These are phyloP conservation scores for Sarcophaga caerulescens DNA, from an alignment of 2,888 invertebrate genomes.

Conservation along the genomic window DNA sequence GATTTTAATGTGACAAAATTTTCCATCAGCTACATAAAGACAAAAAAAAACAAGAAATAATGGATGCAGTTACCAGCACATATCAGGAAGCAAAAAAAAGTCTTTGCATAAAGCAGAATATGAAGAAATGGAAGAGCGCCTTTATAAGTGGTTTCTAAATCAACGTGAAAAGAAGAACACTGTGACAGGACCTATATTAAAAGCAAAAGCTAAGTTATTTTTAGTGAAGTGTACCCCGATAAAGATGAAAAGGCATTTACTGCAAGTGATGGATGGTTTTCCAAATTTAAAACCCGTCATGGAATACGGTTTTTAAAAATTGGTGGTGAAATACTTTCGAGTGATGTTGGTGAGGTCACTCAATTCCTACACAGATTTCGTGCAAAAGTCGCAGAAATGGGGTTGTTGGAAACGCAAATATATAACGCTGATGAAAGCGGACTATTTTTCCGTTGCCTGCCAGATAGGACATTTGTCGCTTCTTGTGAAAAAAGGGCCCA, in stretches of 20 bases:
- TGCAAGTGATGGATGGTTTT: constrained; percentile 30
- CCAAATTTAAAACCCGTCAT: constrained; percentile 10
- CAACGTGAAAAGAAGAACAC: constrained; percentile 28
- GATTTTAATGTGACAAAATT: no score
- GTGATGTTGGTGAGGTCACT: constrained; percentile 2
- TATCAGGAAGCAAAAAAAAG: constrained; percentile 1
- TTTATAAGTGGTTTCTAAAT: constrained; percentile 25
- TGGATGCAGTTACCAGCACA: no score
- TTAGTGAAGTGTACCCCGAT: constrained; percentile 20
- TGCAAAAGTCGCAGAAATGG: constrained; percentile 12
- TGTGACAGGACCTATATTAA: constrained; percentile 22
- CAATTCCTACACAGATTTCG: constrained; percentile 23
- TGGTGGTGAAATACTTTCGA: constrained; percentile 9
- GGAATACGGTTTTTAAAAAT: constrained; percentile 20
- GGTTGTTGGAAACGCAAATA: constrained; percentile 22
- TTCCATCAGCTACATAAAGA: no score
- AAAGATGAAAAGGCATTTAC: constrained; percentile 20
- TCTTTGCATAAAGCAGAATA: constrained; percentile 23
- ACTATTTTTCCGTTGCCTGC: constrained; percentile 23
- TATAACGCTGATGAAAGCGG: constrained; percentile 38
- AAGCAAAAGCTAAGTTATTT: constrained; percentile 24
- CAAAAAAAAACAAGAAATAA: no score
- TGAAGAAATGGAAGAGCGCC: constrained; percentile 23
- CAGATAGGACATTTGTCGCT: constrained; percentile 23
- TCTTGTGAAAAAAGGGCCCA: no score